These are phyloP conservation scores for Drosophila suzukii DNA, from an alignment of 1,140 invertebrate species.

Conservation along the genomic window DNA sequence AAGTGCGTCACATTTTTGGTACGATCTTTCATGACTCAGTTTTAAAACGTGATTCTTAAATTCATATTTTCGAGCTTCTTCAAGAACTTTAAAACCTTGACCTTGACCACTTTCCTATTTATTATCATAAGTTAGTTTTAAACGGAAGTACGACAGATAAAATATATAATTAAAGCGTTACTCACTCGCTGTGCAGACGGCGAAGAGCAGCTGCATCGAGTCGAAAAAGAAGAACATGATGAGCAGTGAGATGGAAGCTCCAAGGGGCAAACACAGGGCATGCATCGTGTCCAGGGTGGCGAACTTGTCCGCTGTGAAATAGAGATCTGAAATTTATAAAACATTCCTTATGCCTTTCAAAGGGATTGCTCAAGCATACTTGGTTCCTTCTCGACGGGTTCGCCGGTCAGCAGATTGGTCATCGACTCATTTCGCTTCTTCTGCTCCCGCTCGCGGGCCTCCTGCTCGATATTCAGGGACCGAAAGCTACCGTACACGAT, in stretches of 20 bases:
- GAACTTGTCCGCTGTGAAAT: conserved; percentile 75
- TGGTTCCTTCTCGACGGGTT: conserved; percentile 79
- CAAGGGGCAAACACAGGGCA: conserved; percentile 97
- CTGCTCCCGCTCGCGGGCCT: conserved; percentile 94
- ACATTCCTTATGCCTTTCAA: neutral
- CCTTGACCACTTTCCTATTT: neutral
- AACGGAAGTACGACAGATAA: neutral
- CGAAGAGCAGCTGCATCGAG: conserved; percentile 98
- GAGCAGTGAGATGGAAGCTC: conserved; percentile 97
- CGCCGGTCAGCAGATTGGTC: conserved; percentile 86
- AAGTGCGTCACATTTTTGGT: too few relatives aligned
- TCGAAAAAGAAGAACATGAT: conserved; percentile 99
- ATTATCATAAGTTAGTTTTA: neutral
- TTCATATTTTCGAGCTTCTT: too few relatives aligned
- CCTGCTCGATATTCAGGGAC: conserved; percentile 96
- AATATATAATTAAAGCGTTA: conserved; percentile 35
- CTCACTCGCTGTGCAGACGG: conserved; percentile 98
- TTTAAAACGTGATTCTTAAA: too few relatives aligned
- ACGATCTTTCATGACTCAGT: too few relatives aligned
- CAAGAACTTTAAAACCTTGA: too few relatives aligned
- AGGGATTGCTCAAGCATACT: conserved; percentile 61
- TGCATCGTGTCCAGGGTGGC: conserved; percentile 97
- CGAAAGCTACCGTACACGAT: conserved; percentile 98
- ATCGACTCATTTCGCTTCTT: conserved; percentile 87
- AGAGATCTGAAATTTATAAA: conserved; percentile 27